phyloP scores from a whole-genome alignment of 2,113 vertebrate species.

The Bucco capensis region DNA sequence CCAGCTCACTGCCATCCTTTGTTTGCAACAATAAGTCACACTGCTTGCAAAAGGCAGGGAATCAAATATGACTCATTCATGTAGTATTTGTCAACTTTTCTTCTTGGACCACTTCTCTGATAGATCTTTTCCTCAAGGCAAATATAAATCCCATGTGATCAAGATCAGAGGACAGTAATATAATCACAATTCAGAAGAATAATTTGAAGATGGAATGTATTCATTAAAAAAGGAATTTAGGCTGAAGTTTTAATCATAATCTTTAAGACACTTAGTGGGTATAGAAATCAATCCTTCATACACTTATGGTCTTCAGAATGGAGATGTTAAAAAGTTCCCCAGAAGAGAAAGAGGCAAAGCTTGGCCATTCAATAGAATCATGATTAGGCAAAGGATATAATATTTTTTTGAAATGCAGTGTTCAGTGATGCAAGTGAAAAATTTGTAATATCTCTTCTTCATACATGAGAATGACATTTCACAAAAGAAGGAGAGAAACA shows the following conservation, averaged over 20 bases:
- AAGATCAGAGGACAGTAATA: slow-evolving; percentile 2
- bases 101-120: neutral
- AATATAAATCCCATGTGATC: neutral
- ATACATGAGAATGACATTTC: neutral
- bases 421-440: neutral
- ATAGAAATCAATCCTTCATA: slow-evolving; percentile 4
- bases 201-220: slow-evolving; percentile 21
- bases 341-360: neutral
- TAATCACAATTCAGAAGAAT: slow-evolving; percentile 10
- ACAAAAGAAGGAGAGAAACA: neutral
- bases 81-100: slow-evolving; percentile 29
- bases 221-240: slow-evolving; percentile 24
- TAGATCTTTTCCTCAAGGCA: slow-evolving; percentile 30
- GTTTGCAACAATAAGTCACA: neutral
- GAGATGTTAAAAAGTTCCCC: neutral
- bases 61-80: neutral
- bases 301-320: neutral
- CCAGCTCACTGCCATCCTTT: neutral
- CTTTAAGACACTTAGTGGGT: neutral
- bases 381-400: neutral
- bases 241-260: neutral
- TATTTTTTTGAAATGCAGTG: neutral
- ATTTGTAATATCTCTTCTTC: neutral
- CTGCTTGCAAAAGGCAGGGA: neutral
- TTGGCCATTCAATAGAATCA: neutral